These are phyloP conservation scores for Archaeoteleia sp. DNA, from an alignment of 2,888 invertebrate genomes.

Conservation along the genomic window DNA sequence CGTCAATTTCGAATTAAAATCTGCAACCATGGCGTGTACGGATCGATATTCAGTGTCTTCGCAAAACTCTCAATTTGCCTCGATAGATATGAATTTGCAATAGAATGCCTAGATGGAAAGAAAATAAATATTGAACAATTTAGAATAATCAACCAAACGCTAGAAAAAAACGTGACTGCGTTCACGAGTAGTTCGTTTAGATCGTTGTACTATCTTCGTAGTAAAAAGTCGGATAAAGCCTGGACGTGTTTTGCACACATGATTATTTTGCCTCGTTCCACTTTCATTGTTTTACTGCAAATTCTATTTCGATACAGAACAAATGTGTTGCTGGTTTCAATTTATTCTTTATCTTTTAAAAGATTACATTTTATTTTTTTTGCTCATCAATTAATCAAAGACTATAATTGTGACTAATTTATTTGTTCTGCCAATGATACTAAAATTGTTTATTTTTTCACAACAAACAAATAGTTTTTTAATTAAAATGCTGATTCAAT, in stretches of 20 bases:
- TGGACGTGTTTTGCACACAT: slow-evolving; percentile 43
- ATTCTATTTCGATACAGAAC: slow-evolving; percentile 21
- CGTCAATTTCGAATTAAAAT: too few relatives aligned
- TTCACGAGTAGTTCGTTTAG: slow-evolving; percentile 42
- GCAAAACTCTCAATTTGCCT: not conserved
- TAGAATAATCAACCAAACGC: slow-evolving; percentile 39
- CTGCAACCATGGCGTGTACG: too few relatives aligned
- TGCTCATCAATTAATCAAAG: not conserved
- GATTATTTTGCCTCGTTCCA: slow-evolving; percentile 29
- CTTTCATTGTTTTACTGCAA: slow-evolving; percentile 24
- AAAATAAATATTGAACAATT: slow-evolving; percentile 39
- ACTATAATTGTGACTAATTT: too few relatives aligned
- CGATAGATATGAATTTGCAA: slow-evolving; percentile 8
- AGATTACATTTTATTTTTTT: not conserved
- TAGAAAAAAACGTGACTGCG: slow-evolving; percentile 47
- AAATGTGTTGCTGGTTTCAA: slow-evolving; percentile 1
- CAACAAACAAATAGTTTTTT: not conserved
- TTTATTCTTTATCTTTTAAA: not conserved
- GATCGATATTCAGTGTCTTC: slow-evolving; percentile 3
- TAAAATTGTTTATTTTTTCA: not conserved
- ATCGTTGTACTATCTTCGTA: slow-evolving; percentile 32
- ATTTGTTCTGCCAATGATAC: too few relatives aligned
- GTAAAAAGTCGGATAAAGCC: slow-evolving; percentile 41
- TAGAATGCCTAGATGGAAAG: not conserved
- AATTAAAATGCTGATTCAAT: not conserved